phyloP scores from a whole-genome alignment of 2,888 invertebrate species.

The Torymus tubicola region DNA sequence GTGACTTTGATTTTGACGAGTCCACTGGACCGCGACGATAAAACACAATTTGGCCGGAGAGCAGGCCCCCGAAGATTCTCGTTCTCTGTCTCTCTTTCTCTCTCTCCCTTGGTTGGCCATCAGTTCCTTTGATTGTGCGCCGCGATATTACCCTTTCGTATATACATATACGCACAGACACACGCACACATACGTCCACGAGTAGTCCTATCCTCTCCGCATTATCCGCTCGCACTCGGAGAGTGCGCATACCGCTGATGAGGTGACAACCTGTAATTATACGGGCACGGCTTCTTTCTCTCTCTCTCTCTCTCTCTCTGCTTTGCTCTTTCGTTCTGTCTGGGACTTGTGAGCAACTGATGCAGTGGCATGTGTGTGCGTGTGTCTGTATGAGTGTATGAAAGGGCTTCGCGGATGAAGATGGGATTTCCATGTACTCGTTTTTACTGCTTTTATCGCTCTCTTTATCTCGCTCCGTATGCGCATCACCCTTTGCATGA shows the following conservation, averaged over 20 bases:
- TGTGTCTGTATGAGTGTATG: not conserved
- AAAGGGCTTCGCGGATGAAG: conserved; percentile 2
- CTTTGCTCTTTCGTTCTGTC: conserved; percentile 72
- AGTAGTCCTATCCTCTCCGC: conserved; percentile 54
- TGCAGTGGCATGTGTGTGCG: conserved; percentile 72
- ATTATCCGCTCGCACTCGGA: conserved; percentile 46
- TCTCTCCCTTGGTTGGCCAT: conserved; percentile 3
- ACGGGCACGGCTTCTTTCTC: conserved; percentile 67
- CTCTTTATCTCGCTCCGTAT: not conserved
- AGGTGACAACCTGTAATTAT: conserved; percentile 77
- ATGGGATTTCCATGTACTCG: conserved; percentile 13
- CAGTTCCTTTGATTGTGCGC: conserved; percentile 62
- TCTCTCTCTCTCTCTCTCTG: too few relatives aligned
- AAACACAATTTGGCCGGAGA: conserved; percentile 73
- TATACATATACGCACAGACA: conserved; percentile 31
- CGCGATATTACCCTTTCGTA: conserved; percentile 65
- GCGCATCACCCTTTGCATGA: not conserved
- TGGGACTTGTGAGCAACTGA: conserved; percentile 64
- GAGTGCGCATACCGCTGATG: conserved; percentile 69
- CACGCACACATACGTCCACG: conserved; percentile 44
- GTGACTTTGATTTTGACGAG: conserved; percentile 59
- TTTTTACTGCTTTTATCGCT: not conserved
- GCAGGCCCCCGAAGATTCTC: too few relatives aligned
- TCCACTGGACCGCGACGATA: conserved; percentile 67
- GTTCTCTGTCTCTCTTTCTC: too few relatives aligned